These are phyloP conservation scores for Hystrix brachyura DNA, from an alignment of 2,113 vertebrate species.

Conservation along the genomic window DNA sequence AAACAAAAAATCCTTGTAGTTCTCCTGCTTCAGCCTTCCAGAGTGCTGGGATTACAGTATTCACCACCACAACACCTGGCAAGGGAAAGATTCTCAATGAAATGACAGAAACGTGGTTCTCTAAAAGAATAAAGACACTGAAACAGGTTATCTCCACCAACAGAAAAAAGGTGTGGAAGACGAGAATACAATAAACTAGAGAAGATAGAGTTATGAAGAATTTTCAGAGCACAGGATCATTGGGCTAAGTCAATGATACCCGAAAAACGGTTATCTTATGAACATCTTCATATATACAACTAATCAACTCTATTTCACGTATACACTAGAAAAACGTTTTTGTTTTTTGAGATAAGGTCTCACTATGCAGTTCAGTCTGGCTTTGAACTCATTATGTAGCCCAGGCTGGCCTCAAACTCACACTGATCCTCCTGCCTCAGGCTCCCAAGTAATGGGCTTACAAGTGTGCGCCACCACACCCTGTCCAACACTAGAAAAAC, in stretches of 20 bases:
- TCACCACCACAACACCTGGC: background rate
- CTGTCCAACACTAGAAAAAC: background rate
- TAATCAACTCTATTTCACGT: background rate
- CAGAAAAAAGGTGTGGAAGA: background rate
- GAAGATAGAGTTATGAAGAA: conserved; percentile 2
- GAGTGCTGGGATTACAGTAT: too few relatives aligned
- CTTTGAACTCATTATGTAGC: too few relatives aligned
- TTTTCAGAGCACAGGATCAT: background rate
- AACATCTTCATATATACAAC: conserved; percentile 2
- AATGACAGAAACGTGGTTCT: background rate
- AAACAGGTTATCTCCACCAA: background rate
- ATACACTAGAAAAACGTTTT: background rate
- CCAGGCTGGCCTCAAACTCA: too few relatives aligned
- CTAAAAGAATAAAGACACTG: background rate
- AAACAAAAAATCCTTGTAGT: too few relatives aligned
- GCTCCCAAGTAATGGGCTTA: background rate
- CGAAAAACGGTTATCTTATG: background rate
- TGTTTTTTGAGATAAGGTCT: too few relatives aligned
- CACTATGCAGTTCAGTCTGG: too few relatives aligned
- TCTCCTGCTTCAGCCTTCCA: too few relatives aligned
- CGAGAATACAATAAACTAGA: conserved; percentile 17
- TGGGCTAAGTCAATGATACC: background rate
- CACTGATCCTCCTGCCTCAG: background rate
- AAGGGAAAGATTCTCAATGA: background rate
- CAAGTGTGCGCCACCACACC: background rate